Evolutionary conservation across 2,797 vertebrate species (phyloP).

Genomic region (Kryptopterus vitreolus): DNA sequence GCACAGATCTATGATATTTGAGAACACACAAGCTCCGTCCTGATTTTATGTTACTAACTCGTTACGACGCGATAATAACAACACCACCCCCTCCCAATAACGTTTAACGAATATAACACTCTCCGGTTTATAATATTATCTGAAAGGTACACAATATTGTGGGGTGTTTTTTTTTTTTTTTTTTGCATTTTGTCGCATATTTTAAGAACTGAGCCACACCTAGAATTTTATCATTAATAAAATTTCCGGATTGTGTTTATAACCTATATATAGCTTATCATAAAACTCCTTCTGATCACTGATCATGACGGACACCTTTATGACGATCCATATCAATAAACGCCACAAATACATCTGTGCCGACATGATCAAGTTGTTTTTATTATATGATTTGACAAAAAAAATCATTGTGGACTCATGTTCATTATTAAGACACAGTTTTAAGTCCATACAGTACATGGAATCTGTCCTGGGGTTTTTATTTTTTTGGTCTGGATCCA

Average conservation of each 20-base stretch:
- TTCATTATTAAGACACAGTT: slow-evolving; percentile 45
- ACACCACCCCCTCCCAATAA: too few species aligned
- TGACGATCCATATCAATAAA: slow-evolving; percentile 24
- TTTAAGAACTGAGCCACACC: not conserved
- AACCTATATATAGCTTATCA: too few species aligned
- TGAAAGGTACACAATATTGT: not conserved
- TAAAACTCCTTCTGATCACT: not conserved
- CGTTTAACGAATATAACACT: too few species aligned
- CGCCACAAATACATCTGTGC: not conserved
- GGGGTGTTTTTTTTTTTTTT: not conserved
- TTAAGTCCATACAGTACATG: slow-evolving; percentile 33
- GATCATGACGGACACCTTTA: not conserved
- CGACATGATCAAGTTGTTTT: slow-evolving; percentile 37
- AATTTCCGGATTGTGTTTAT: not conserved
- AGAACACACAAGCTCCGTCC: too few species aligned
- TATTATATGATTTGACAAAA: slow-evolving; percentile 39
- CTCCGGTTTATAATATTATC: too few species aligned
- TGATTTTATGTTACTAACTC: not conserved
- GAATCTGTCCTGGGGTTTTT: slow-evolving; percentile 20
- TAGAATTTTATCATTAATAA: not conserved
- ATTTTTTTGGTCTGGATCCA: slow-evolving; percentile 12
- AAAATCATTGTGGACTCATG: slow-evolving; percentile 43
- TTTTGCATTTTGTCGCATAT: too few species aligned
- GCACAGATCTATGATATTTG: not conserved
- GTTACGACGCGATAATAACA: slow-evolving; percentile 4